Evolutionary conservation across 2,888 invertebrate genomes (phyloP).

Genomic region (Hirtodrosophila duncani): DNA sequence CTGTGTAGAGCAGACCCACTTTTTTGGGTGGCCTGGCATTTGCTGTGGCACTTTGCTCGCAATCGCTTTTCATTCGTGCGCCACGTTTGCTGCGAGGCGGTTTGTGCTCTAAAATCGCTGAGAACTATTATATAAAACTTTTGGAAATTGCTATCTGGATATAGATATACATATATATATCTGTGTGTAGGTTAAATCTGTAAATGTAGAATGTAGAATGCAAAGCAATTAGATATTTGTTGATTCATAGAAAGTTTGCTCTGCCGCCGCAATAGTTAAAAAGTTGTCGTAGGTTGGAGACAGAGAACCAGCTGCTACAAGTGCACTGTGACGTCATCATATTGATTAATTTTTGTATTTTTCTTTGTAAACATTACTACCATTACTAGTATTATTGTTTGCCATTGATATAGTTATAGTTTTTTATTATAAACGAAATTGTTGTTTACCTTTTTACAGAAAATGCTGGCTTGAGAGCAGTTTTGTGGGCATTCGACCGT

Average conservation of each 20-base stretch:
- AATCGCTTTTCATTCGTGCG: conserved; percentile 46
- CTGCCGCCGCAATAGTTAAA: conserved; percentile 7
- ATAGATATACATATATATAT: too few species aligned
- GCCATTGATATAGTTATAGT: background rate
- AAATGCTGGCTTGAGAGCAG: conserved; percentile 95
- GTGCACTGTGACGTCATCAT: conserved; percentile 50
- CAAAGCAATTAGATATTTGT: background rate
- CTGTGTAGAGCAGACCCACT: conserved; percentile 5
- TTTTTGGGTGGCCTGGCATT: conserved; percentile 29
- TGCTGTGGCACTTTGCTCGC: conserved; percentile 27
- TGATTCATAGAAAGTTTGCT: too few species aligned
- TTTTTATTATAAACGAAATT: background rate
- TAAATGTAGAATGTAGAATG: too few species aligned
- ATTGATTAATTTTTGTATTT: conserved; percentile 46
- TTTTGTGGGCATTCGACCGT: conserved; percentile 90
- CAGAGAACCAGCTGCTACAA: conserved; percentile 26
- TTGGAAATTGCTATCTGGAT: too few species aligned
- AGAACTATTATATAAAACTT: background rate
- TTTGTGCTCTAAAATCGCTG: conserved; percentile 19
- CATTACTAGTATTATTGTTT: background rate
- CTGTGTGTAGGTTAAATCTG: too few species aligned
- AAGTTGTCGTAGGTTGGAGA: conserved; percentile 43
- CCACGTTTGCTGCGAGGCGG: conserved; percentile 36
- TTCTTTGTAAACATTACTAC: background rate
- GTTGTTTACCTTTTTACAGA: conserved; percentile 45